These are phyloP conservation scores for Salmo trutta DNA, from an alignment of 2,797 vertebrate species.

Conservation along the genomic window DNA sequence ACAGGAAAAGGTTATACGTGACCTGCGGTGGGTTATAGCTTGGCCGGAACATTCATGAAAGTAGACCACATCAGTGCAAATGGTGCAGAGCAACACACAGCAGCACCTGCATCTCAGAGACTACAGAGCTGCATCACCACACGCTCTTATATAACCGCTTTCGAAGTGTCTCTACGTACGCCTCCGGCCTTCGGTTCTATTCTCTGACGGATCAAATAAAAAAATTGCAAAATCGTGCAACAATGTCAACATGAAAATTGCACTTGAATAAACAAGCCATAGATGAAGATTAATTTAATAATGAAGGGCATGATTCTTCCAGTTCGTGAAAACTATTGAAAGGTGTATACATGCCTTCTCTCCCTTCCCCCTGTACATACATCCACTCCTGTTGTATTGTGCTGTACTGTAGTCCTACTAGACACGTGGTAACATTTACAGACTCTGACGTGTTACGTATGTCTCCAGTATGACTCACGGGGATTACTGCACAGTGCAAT, in stretches of 20 bases:
- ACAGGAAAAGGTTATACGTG: constrained; percentile 36
- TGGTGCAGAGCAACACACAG: constrained; percentile 13
- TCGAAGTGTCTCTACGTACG: constrained; percentile 13
- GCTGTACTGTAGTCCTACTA: too few species aligned
- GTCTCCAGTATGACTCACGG: not conserved
- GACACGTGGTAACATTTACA: not conserved
- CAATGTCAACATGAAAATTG: not conserved
- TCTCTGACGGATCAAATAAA: constrained; percentile 20
- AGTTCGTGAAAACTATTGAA: not conserved
- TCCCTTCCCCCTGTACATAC: not conserved
- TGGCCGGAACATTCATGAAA: constrained; percentile 34
- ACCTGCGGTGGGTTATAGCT: constrained; percentile 26
- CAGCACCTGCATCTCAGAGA: constrained; percentile 35
- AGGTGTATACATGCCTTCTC: not conserved
- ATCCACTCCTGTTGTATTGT: not conserved
- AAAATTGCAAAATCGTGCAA: not conserved
- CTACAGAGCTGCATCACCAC: constrained; percentile 10
- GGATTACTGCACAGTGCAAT: not conserved
- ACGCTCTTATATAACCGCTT: constrained; percentile 30
- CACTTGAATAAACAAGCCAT: not conserved
- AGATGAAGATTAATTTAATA: not conserved
- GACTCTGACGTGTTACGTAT: constrained; percentile 6
- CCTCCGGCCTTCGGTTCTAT: constrained; percentile 28
- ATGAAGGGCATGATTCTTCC: not conserved
- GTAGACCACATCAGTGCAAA: constrained; percentile 51